A percentile compares a stretch with the other conserved stretches of the same genome.
phyloP scores from a whole-genome alignment of 2,113 vertebrate species.

The Corythornis madagascariensis region DNA sequence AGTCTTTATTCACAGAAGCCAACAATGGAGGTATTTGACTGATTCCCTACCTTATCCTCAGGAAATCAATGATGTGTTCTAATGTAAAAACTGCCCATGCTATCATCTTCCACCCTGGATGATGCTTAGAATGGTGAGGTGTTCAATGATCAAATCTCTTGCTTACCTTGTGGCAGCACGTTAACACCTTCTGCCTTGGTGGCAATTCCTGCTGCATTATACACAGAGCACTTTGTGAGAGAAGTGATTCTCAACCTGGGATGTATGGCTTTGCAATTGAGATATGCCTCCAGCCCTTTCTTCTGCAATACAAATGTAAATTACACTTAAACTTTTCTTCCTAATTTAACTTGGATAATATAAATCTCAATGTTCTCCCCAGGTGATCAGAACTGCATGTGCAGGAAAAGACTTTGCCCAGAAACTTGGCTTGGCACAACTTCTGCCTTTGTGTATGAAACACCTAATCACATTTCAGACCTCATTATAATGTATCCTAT shows the following conservation, averaged over 20 bases:
- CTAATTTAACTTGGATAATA: conserved; percentile 19
- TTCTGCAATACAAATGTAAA: background rate
- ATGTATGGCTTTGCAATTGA: background rate
- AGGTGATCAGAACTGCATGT: background rate
- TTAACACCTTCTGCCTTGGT: background rate
- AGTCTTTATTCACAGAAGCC: background rate
- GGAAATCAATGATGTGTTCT: background rate
- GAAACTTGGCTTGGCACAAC: background rate
- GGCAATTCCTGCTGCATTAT: background rate
- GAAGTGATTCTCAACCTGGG: rapidly evolving
- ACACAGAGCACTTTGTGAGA: rapidly evolving
- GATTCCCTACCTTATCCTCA: background rate
- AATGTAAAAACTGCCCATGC: background rate
- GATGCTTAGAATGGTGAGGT: background rate
- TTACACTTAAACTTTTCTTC: background rate
- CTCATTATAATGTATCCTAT: background rate
- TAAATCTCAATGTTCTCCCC: background rate
- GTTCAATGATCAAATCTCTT: background rate
- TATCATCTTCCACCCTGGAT: background rate
- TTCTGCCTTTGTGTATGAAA: background rate
- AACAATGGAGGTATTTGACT: background rate
- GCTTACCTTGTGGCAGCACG: background rate
- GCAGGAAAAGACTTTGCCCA: background rate
- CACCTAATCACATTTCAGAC: background rate
- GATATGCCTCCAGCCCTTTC: background rate